Conservation (phyloP, 2,113 vertebrate genomes). For the Grallaria varia region DNA sequence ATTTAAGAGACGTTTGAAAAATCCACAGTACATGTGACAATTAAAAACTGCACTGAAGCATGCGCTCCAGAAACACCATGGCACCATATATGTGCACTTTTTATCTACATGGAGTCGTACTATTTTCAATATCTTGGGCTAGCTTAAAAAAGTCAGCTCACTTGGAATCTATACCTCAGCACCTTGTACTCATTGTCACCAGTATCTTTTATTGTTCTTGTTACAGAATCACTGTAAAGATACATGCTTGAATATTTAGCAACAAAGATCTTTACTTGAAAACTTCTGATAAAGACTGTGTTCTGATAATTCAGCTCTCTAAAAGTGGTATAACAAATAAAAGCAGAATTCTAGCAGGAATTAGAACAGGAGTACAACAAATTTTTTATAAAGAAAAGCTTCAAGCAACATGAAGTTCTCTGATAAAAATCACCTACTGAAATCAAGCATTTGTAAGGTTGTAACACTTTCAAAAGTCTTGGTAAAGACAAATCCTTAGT, state of each 20-base stretch:
- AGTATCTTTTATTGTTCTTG: background rate
- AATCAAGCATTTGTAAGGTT: background rate
- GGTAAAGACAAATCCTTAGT: background rate
- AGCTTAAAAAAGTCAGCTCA: background rate
- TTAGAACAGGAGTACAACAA: background rate
- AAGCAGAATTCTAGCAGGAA: background rate
- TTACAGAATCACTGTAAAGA: background rate
- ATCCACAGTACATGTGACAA: background rate
- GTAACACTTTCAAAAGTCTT: background rate
- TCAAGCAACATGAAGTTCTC: background rate
- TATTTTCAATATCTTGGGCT: background rate
- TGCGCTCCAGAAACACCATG: background rate
- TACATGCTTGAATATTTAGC: background rate
- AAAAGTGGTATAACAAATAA: background rate
- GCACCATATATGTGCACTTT: background rate
- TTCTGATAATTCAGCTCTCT: background rate
- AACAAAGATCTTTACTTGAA: background rate
- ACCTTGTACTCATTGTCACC: background rate
- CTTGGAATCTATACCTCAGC: background rate
- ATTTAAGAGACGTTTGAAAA: background rate
- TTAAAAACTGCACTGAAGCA: background rate
- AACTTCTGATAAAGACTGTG: background rate
- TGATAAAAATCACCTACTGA: background rate
- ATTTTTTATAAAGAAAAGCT: background rate
- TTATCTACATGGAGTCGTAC: background rate